Base-by-base conservation (phyloP, 2,888 invertebrate genomes). In the Nesidiocoris tenuis region DNA sequence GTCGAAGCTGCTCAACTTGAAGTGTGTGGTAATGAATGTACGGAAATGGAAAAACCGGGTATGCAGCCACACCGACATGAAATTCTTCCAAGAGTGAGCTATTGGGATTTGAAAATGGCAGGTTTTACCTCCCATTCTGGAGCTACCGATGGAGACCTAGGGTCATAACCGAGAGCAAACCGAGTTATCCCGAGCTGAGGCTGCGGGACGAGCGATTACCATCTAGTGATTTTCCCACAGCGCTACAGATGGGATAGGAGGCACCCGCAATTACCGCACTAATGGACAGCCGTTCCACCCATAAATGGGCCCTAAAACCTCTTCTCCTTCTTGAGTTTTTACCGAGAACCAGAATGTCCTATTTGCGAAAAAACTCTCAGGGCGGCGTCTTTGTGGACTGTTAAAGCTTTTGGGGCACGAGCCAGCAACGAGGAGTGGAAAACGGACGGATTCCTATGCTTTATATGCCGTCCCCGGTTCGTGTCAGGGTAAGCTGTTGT, bases 81-180 rank as follows among this genome's bases (percentile, higher is more conserved):
- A 39, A 7, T 39, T 3, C 5, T 12, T 39, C 39, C 12, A n/a
- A n/a, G n/a, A 39, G 39, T 39, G 39, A 39, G 39, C 39, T 39
- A 39, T 39, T 39, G 39, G 63, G 63, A 63, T 5, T n/a, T 5
- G 63, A 19, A 1, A 24, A 19, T 65, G 7, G 39, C 9, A 1
- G 19, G 65, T 65, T 65, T 39, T 65, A 39, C 39, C 39, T 17
- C 65, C 63, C n/a, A 39, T 65, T 65, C 39, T 65, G 5, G 39
- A 12, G 39, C 39, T 39, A 39, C 39, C 39, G 3, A 39, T n/a
- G 39, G 39, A 3, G 39, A 39, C 39, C 39, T 7, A 12, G 39
- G 39, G 39, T 39, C 39, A 39, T 39, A 39, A 39, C 39, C 39
- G 39, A 3, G 39, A 39, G 39, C 39, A 39, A n/a, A 25, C 17